These are phyloP conservation scores for Lithobates sylvaticus DNA, from an alignment of 2,797 vertebrate species.

Conservation along the genomic window DNA sequence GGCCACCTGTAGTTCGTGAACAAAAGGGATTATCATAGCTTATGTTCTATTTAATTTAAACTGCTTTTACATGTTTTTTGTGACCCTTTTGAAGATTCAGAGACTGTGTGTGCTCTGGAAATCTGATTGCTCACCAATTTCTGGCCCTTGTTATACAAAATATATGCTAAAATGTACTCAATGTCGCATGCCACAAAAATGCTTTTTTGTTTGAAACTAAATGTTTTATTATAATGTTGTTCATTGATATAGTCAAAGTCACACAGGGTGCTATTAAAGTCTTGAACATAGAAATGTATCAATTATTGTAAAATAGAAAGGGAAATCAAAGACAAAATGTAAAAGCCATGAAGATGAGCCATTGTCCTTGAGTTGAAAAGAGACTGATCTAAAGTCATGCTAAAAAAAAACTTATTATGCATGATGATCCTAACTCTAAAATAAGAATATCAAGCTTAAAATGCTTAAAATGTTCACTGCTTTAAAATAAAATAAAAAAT, in stretches of 20 bases:
- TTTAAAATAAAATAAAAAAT: not conserved
- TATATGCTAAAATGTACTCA: not conserved
- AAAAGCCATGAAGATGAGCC: not conserved
- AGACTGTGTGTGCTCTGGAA: not conserved
- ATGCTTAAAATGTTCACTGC: not conserved
- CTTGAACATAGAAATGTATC: not conserved
- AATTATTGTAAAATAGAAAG: not conserved
- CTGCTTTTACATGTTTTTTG: too few relatives aligned
- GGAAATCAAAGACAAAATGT: not conserved
- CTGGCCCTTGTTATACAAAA: not conserved
- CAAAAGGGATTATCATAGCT: too few relatives aligned
- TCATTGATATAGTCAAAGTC: not conserved
- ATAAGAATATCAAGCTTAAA: not conserved
- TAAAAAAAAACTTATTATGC: constrained; percentile 6
- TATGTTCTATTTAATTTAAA: too few relatives aligned
- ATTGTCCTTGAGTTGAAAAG: not conserved
- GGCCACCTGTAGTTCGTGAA: too few relatives aligned
- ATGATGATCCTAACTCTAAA: not conserved
- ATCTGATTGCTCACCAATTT: not conserved
- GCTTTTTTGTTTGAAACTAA: not conserved
- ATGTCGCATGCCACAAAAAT: not conserved
- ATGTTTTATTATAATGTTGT: not conserved
- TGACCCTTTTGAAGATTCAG: not conserved
- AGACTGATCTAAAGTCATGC: not conserved
- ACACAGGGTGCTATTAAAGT: not conserved